phyloP scores from a whole-genome alignment of 2,797 vertebrate genomes.

The Pygocentrus nattereri region DNA sequence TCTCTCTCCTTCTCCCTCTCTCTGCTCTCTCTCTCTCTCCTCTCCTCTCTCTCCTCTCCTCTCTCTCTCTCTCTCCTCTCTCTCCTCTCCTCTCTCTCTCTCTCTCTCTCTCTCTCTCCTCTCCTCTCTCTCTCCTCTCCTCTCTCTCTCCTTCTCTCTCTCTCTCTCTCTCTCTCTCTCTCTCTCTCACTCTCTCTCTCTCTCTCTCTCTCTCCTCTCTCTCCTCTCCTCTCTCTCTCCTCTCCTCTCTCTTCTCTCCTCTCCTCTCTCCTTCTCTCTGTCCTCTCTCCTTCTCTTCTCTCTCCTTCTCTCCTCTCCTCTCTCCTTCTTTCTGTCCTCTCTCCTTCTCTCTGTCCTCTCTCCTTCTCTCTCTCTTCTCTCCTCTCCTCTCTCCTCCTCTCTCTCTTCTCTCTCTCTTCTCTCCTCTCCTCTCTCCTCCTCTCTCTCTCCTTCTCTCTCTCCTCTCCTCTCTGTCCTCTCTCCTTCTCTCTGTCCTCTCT shows the following conservation, averaged over 20 bases:
- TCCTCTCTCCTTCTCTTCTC: neutral
- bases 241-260: too few relatives aligned
- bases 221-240: too few relatives aligned
- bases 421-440: too few relatives aligned
- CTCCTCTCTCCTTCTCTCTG: constrained; percentile 25
- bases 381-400: neutral
- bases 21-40: too few relatives aligned
- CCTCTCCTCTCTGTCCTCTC: constrained; percentile 26
- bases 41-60: too few relatives aligned
- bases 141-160: constrained; percentile 26
- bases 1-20: constrained; percentile 5
- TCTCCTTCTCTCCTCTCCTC: constrained; percentile 15
- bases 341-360: too few relatives aligned
- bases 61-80: constrained; percentile 4
- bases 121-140: too few relatives aligned
- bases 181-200: constrained; percentile 13
- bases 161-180: neutral
- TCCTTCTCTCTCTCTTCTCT: constrained; percentile 21
- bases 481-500: neutral
- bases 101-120: constrained; percentile 14
- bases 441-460: too few relatives aligned
- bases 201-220: neutral
- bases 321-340: neutral
- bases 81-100: neutral
- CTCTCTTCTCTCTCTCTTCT: constrained; percentile 22